A percentile compares a stretch with the other conserved stretches of the same genome.
phyloP scores from a whole-genome alignment of 2,113 vertebrate genomes.

The Oncorhynchus kisutch region DNA sequence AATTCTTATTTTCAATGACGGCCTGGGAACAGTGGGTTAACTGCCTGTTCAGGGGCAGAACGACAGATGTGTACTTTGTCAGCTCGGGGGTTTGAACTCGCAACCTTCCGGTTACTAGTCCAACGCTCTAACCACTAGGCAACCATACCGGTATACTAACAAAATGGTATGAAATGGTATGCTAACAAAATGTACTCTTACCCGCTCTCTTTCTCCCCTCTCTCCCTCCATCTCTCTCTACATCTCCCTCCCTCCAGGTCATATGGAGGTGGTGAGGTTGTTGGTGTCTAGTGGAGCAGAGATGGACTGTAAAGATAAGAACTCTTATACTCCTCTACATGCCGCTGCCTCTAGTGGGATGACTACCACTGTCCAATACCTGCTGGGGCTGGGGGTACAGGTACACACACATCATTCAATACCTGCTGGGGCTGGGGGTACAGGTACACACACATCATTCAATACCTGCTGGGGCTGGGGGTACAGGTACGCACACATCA shows the following conservation, averaged over 20 bases:
- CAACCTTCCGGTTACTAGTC: too few relatives aligned
- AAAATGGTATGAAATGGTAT: not conserved
- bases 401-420: slow-evolving; percentile 69
- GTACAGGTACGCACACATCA: not conserved
- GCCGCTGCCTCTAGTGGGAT: slow-evolving; percentile 95
- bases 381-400: slow-evolving; percentile 91
- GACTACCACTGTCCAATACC: slow-evolving; percentile 93
- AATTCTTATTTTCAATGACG: too few relatives aligned
- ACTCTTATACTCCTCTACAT: slow-evolving; percentile 92
- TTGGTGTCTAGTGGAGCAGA: slow-evolving; percentile 91
- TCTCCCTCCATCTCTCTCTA: not conserved
- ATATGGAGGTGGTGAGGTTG: slow-evolving; percentile 92
- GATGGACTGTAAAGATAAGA: slow-evolving; percentile 96
- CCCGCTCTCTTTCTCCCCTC: not conserved
- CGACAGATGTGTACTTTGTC: too few relatives aligned
- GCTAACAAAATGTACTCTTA: not conserved
- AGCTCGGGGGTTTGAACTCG: too few relatives aligned
- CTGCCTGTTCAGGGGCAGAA: too few relatives aligned
- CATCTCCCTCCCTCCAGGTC: slow-evolving; percentile 74
- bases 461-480: too few relatives aligned
- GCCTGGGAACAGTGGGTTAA: too few relatives aligned
- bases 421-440: not conserved
- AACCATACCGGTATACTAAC: not conserved
- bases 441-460: not conserved
- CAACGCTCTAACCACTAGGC: too few relatives aligned